phyloP scores from a whole-genome alignment of 2,797 vertebrate genomes.

The Pyrocephalus nanus region DNA sequence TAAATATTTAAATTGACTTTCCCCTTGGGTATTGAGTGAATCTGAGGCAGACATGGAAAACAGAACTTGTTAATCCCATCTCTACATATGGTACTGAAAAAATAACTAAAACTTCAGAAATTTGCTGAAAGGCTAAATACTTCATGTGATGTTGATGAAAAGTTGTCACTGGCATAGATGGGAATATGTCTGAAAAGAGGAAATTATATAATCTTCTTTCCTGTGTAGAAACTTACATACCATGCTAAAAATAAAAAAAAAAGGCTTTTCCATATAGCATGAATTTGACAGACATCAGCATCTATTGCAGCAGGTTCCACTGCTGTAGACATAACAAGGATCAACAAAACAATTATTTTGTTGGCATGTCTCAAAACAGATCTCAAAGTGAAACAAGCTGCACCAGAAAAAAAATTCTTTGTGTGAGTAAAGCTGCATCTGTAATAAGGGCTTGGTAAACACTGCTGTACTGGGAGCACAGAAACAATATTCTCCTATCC shows the following conservation, averaged over 20 bases:
- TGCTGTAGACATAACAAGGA: background rate
- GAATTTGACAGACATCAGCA: background rate
- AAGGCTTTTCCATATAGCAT: background rate
- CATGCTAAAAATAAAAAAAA: background rate
- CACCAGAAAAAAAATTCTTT: background rate
- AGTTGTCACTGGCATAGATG: background rate
- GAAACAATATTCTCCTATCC: background rate
- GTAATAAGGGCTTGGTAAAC: background rate
- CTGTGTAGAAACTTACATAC: background rate
- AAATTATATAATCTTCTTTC: background rate
- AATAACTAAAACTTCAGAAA: background rate
- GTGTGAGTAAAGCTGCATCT: background rate
- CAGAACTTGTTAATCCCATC: background rate
- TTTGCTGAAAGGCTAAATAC: background rate
- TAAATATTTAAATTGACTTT: conserved; percentile 27
- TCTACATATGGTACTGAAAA: background rate
- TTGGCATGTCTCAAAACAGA: background rate
- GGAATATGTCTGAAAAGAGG: background rate
- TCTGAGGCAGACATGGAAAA: background rate
- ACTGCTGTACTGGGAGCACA: background rate
- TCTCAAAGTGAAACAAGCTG: background rate
- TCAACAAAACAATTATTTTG: background rate
- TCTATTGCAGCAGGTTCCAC: background rate
- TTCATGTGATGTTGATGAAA: background rate
- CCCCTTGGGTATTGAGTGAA: background rate